Conservation (phyloP, 2,888 invertebrate species). For the Chouioia cunea region DNA sequence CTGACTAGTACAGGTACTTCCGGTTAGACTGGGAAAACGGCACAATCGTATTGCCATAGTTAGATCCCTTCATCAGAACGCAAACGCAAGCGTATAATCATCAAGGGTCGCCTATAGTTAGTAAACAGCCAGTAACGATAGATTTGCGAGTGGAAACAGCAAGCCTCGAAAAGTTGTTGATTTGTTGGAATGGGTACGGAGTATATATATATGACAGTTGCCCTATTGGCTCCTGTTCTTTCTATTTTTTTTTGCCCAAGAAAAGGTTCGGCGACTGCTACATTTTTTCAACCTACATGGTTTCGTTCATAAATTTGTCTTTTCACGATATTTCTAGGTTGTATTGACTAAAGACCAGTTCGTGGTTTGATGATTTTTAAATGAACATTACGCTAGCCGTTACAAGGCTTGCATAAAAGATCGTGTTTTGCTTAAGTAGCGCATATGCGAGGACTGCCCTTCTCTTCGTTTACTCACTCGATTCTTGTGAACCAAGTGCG, state of each 20-base stretch:
- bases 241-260: neutral
- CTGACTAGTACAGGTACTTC: too few relatives aligned
- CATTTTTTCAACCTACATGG: too few relatives aligned
- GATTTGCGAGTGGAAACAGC: constrained; percentile 53
- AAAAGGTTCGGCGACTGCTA: too few relatives aligned
- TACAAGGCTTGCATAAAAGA: neutral
- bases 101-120: constrained; percentile 35
- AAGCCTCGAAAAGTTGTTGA: constrained; percentile 36
- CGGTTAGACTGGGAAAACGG: constrained; percentile 26
- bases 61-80: too few relatives aligned
- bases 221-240: neutral
- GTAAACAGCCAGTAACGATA: constrained; percentile 60
- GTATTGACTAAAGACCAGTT: neutral
- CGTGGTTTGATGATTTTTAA: constrained; percentile 18
- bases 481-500: too few relatives aligned
- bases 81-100: constrained; percentile 63
- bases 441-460: too few relatives aligned
- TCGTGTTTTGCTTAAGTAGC: constrained; percentile 7
- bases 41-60: too few relatives aligned
- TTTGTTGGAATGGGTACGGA: constrained; percentile 32
- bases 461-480: too few relatives aligned
- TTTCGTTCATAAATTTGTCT: too few relatives aligned
- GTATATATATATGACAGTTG: neutral
- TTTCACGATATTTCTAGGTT: neutral
- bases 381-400: constrained; percentile 1